These are phyloP conservation scores for Aproaerema taeniolella DNA, from an alignment of 2,888 invertebrate genomes.

Conservation along the genomic window DNA sequence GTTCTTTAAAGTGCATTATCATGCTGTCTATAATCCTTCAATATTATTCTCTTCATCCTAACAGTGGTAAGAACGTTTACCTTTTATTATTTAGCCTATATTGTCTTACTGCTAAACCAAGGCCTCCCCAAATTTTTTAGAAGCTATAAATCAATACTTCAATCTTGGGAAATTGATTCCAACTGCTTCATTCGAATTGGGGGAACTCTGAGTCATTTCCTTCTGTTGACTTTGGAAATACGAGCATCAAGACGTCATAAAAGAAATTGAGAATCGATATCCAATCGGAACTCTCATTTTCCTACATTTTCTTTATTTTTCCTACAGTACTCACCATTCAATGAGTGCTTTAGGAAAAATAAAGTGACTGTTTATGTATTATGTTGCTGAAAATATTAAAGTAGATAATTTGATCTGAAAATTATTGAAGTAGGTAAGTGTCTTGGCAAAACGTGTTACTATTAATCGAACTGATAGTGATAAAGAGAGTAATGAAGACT, in stretches of 20 bases:
- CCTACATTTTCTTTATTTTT: too few relatives aligned
- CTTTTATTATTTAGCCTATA: too few relatives aligned
- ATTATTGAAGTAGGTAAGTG: neutral
- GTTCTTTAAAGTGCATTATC: too few relatives aligned
- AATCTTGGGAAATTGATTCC: neutral
- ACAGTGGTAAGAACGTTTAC: too few relatives aligned
- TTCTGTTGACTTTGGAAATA: constrained; percentile 15
- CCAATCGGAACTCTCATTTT: constrained; percentile 9
- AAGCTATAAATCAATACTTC: neutral
- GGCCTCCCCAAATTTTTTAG: neutral
- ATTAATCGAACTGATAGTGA: neutral
- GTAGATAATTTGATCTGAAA: neutral
- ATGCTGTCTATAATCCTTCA: too few relatives aligned
- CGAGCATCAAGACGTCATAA: constrained; percentile 7
- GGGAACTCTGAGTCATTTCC: constrained; percentile 18
- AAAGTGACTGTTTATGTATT: too few relatives aligned
- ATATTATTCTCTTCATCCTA: too few relatives aligned
- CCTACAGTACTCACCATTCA: too few relatives aligned
- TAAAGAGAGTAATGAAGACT: too few relatives aligned
- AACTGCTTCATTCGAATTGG: constrained; percentile 8
- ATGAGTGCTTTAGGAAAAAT: too few relatives aligned
- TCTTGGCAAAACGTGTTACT: neutral
- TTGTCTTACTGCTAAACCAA: too few relatives aligned
- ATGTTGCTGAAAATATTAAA: neutral
- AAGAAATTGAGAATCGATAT: constrained; percentile 12